Percentiles rank a stretch among this genome's conserved stretches.
These are phyloP conservation scores for Tenrec ecaudatus DNA, from an alignment of 2,113 vertebrate species.

Conservation along the genomic window DNA sequence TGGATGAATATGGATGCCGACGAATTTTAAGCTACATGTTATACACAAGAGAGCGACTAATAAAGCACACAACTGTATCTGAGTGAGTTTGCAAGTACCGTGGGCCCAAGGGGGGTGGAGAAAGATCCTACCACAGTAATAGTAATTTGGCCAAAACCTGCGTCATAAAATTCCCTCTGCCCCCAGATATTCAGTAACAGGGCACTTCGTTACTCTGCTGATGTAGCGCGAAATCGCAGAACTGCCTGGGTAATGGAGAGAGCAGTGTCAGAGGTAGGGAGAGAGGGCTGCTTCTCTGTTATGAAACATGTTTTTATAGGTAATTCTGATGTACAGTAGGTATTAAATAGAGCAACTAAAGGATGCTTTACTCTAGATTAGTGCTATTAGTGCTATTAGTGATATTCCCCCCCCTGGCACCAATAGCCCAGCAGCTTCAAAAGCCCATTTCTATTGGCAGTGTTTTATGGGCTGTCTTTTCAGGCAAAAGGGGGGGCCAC, in stretches of 20 bases:
- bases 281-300: slow-evolving; percentile 49
- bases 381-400: too few relatives aligned
- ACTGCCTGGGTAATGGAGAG: slow-evolving; percentile 30
- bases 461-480: not conserved
- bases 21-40: slow-evolving; percentile 33
- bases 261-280: not conserved
- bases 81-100: slow-evolving; percentile 40
- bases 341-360: slow-evolving; percentile 64
- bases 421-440: slow-evolving; percentile 58
- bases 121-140: not conserved
- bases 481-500: not conserved
- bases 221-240: slow-evolving; percentile 19
- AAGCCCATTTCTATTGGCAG: not conserved
- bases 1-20: slow-evolving; percentile 5
- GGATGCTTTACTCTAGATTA: slow-evolving; percentile 76
- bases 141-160: slow-evolving; percentile 27
- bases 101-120: not conserved
- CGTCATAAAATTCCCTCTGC: slow-evolving; percentile 45
- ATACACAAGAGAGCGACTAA: slow-evolving; percentile 44
- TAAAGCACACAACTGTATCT: slow-evolving; percentile 7
- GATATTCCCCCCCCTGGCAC: slow-evolving; percentile 65
- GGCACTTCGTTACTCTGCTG: slow-evolving; percentile 44
- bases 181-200: slow-evolving; percentile 39
- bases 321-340: slow-evolving; percentile 60
- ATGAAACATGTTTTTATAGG: slow-evolving; percentile 56